A percentile compares a stretch with the other conserved stretches of the same genome.
Conservation (phyloP, 2,113 vertebrate species). For the Myotis brandtii region DNA sequence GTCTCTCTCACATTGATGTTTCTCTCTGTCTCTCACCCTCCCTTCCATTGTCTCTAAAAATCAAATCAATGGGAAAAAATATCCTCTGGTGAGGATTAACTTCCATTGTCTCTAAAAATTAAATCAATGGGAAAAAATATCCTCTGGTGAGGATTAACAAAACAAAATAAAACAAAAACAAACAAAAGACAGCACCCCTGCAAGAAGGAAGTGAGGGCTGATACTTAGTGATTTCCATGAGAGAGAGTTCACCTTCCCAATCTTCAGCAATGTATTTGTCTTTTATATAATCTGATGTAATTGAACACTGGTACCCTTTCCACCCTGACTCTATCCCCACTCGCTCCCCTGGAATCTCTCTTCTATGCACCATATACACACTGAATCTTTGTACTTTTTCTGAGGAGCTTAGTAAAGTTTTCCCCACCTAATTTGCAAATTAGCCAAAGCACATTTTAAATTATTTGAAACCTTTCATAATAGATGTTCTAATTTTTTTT, state of each 20-base stretch:
- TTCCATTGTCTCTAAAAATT: too few relatives aligned
- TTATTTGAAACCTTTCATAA: not conserved
- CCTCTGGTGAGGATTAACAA: not conserved
- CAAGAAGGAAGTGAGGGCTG: not conserved
- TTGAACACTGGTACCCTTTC: too few relatives aligned
- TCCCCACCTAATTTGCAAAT: not conserved
- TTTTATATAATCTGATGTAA: not conserved
- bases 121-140: too few relatives aligned
- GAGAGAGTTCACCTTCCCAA: not conserved
- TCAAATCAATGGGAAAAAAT: too few relatives aligned
- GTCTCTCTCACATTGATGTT: not conserved
- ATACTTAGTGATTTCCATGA: not conserved
- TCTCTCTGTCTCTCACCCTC: not conserved
- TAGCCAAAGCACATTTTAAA: not conserved
- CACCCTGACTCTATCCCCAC: not conserved
- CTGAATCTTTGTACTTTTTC: not conserved
- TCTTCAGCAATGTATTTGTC: not conserved
- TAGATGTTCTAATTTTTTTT: conserved; percentile 11
- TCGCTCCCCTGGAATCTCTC: not conserved
- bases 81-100: too few relatives aligned
- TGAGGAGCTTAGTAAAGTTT: not conserved
- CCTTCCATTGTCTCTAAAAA: too few relatives aligned
- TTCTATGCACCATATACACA: not conserved
- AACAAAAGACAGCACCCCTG: not conserved
- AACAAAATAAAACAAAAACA: not conserved